These are phyloP conservation scores for Amphiprion percula DNA, from an alignment of 2,113 vertebrate species.

Conservation along the genomic window DNA sequence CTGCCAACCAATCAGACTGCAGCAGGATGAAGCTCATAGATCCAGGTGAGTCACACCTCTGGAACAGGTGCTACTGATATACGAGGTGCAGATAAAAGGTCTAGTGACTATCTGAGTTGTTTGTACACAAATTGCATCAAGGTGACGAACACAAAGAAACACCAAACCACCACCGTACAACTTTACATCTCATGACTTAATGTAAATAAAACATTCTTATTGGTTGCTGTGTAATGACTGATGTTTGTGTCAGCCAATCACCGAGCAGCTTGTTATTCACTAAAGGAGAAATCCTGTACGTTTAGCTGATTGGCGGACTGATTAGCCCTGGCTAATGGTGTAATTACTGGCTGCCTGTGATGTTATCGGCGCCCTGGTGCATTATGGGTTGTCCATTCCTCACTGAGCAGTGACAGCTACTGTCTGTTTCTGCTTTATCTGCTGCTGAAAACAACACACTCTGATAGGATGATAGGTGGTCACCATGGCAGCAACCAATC, in stretches of 20 bases:
- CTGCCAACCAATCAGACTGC: slow-evolving; percentile 82
- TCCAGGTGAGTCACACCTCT: slow-evolving; percentile 79
- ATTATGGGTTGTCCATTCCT: slow-evolving; percentile 44
- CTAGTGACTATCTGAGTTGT: too few species aligned
- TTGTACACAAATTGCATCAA: too few species aligned
- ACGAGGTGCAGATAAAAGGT: too few species aligned
- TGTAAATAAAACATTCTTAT: too few species aligned
- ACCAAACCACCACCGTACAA: too few species aligned
- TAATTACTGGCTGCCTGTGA: background rate
- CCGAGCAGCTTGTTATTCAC: background rate
- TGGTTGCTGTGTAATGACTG: too few species aligned
- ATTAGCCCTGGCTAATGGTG: background rate
- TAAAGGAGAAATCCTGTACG: background rate
- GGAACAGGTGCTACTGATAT: background rate
- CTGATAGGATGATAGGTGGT: slow-evolving; percentile 7
- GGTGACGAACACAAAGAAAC: too few species aligned
- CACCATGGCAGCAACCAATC: background rate
- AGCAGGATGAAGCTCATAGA: slow-evolving; percentile 83
- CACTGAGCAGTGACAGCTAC: slow-evolving; percentile 28
- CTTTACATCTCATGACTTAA: too few species aligned
- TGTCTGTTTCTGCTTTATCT: slow-evolving; percentile 30
- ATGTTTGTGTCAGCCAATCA: too few species aligned
- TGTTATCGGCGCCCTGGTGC: slow-evolving; percentile 45
- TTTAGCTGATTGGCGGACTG: background rate
- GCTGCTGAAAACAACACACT: background rate